phyloP scores from a whole-genome alignment of 2,888 invertebrate species.

The Drosophila mayaguana region DNA sequence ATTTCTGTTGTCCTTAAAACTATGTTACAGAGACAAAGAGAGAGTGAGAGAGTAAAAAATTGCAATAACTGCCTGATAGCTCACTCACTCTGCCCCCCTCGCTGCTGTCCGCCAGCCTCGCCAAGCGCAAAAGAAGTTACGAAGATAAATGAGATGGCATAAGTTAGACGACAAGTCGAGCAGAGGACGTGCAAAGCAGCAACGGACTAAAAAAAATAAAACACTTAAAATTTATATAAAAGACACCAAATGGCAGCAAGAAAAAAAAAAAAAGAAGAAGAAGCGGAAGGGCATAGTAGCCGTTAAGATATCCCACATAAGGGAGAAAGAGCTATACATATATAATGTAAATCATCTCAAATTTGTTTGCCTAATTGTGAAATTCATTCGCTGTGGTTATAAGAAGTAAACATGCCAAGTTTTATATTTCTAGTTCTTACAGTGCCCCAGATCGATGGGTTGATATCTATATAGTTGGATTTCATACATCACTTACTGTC shows the following conservation, averaged over 20 bases:
- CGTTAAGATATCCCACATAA: neutral
- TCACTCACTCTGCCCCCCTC: neutral
- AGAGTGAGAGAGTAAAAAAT: conserved; percentile 28
- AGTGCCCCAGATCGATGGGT: neutral
- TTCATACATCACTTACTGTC: no score
- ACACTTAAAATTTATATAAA: conserved; percentile 68
- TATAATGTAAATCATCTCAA: no score
- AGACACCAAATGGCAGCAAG: conserved; percentile 44
- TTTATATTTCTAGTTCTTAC: no score
- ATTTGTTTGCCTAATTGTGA: no score
- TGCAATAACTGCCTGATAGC: conserved; percentile 66
- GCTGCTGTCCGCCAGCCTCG: conserved; percentile 1
- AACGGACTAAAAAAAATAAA: conserved; percentile 46
- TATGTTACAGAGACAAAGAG: conserved; percentile 17
- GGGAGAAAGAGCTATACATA: neutral
- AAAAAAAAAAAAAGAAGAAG: conserved; percentile 1
- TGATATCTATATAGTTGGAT: neutral
- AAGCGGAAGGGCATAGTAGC: neutral
- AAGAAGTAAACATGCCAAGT: no score
- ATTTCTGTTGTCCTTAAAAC: conserved; percentile 33
- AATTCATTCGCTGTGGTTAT: no score
- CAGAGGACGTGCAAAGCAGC: conserved; percentile 51
- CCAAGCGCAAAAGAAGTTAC: conserved; percentile 61
- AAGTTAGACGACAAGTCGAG: conserved; percentile 79
- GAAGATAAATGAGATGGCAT: conserved; percentile 81